Percentiles rank a stretch among this genome's conserved stretches.
phyloP scores from a whole-genome alignment of 2,888 invertebrate genomes.

The Drosophila pseudotalamancana region DNA sequence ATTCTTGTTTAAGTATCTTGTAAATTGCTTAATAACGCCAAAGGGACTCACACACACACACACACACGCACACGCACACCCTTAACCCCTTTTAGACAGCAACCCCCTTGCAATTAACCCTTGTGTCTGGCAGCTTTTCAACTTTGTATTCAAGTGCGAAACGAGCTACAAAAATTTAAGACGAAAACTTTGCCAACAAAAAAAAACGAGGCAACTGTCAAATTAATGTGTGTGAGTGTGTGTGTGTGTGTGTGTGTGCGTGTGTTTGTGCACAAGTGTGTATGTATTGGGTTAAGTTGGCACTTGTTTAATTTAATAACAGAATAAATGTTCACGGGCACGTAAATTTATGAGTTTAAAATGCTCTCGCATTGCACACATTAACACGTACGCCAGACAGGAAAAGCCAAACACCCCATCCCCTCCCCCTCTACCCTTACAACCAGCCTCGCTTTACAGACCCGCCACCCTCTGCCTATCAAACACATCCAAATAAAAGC shows the following conservation, averaged over 20 bases:
- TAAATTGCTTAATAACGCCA: slow-evolving; percentile 83
- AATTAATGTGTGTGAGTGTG: slow-evolving; percentile 42
- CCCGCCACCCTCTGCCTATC: background rate
- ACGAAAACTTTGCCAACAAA: slow-evolving; percentile 54
- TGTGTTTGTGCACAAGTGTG: slow-evolving; percentile 5
- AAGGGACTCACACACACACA: slow-evolving; percentile 58
- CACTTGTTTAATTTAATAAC: slow-evolving; percentile 81
- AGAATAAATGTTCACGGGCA: slow-evolving; percentile 82
- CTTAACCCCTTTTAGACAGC: background rate
- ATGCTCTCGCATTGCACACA: slow-evolving; percentile 63
- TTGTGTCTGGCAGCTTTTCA: slow-evolving; percentile 31
- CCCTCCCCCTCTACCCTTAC: background rate
- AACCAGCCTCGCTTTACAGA: background rate
- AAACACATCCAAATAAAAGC: background rate
- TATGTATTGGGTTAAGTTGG: slow-evolving; percentile 44
- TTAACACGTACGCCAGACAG: slow-evolving; percentile 61
- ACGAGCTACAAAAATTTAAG: slow-evolving; percentile 68
- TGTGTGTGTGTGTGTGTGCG: slow-evolving; percentile 8
- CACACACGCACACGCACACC: slow-evolving; percentile 13
- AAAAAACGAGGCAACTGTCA: slow-evolving; percentile 58
- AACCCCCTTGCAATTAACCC: slow-evolving; percentile 53
- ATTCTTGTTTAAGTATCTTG: slow-evolving; percentile 83
- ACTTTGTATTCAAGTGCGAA: slow-evolving; percentile 77
- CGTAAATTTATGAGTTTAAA: slow-evolving; percentile 78
- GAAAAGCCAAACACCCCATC: background rate